Evolutionary conservation across 2,888 invertebrate genomes (phyloP).

Genomic region (Digitonthophagus gazella): DNA sequence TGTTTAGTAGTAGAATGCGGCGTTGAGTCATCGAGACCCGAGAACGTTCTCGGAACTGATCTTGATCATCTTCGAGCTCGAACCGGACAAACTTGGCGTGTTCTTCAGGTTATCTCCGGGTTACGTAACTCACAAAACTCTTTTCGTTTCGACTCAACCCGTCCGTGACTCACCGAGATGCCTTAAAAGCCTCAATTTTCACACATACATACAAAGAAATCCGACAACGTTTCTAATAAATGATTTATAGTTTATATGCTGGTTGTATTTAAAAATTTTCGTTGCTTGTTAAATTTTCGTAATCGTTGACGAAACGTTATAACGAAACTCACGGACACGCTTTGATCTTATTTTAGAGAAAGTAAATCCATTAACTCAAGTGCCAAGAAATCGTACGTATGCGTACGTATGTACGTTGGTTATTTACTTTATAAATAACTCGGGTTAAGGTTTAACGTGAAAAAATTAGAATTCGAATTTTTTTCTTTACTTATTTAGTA

Average conservation of each 20-base stretch:
- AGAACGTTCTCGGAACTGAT: not conserved
- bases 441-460: not conserved
- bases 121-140: not conserved
- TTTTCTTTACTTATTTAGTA: constrained; percentile 15
- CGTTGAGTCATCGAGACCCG: not conserved
- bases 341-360: not conserved
- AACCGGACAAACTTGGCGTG: not conserved
- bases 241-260: not conserved
- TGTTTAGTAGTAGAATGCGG: not conserved
- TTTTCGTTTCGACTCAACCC: not conserved
- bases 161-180: not conserved
- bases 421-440: not conserved
- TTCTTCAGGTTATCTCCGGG: not conserved
- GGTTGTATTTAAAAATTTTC: not conserved
- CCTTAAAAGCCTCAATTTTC: not conserved
- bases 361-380: not conserved
- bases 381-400: not conserved
- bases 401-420: not conserved
- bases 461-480: not conserved
- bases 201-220: too few relatives aligned
- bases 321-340: not conserved
- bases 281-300: not conserved
- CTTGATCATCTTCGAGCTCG: not conserved
- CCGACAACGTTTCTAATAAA: too few relatives aligned
- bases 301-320: not conserved